Evolutionary conservation across 2,113 vertebrate genomes (phyloP).

Genomic region (Tachycineta bicolor): DNA sequence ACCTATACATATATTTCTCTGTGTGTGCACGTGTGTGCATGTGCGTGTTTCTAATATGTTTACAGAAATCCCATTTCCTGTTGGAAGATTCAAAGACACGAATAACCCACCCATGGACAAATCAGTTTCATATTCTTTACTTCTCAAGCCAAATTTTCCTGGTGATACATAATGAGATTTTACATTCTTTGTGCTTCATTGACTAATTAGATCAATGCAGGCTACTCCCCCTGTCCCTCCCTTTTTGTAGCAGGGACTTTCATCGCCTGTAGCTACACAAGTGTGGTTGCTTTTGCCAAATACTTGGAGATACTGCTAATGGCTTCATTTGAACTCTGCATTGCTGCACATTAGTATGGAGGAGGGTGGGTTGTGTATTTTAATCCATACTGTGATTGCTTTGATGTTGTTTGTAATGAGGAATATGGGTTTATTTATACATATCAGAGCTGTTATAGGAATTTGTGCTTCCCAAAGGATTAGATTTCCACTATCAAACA

Average conservation of each 20-base stretch:
- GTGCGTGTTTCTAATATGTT: background rate
- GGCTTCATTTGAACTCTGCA: constrained; percentile 56
- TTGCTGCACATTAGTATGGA: constrained; percentile 11
- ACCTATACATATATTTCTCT: background rate
- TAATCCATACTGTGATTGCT: constrained; percentile 26
- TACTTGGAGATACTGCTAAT: constrained; percentile 56
- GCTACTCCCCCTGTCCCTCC: constrained; percentile 39
- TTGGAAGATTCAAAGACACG: background rate
- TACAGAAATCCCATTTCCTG: constrained; percentile 7
- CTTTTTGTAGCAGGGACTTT: constrained; percentile 62
- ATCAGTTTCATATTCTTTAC: constrained; percentile 34
- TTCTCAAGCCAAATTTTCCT: constrained; percentile 40
- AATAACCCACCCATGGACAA: constrained; percentile 37
- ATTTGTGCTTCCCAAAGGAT: constrained; percentile 49
- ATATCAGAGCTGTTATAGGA: constrained; percentile 38
- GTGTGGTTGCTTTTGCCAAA: constrained; percentile 60
- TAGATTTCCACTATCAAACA: constrained; percentile 56
- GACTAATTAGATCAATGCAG: constrained; percentile 60
- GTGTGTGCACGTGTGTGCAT: background rate
- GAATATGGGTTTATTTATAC: constrained; percentile 50
- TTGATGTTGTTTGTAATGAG: constrained; percentile 54
- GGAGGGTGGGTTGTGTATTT: constrained; percentile 26
- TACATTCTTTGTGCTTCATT: constrained; percentile 46
- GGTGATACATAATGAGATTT: constrained; percentile 47
- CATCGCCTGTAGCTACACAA: constrained; percentile 60